Conservation (phyloP, 2,888 invertebrate species). For the Mythimna albipuncta region DNA sequence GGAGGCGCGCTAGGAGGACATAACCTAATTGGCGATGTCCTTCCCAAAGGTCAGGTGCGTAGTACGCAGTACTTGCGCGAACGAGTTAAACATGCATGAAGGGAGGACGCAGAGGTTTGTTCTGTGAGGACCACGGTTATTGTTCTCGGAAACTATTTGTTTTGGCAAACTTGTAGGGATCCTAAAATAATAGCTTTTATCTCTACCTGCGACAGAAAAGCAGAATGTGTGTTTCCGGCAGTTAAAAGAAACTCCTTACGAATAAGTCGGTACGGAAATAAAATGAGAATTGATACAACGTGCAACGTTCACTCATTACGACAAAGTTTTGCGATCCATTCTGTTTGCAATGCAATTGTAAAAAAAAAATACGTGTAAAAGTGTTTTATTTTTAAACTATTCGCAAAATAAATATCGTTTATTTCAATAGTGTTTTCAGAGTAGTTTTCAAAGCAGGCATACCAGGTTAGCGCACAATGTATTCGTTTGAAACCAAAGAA, state of each 20-base stretch:
- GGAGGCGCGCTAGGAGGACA: background rate
- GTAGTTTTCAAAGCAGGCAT: background rate
- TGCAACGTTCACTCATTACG: too few relatives aligned
- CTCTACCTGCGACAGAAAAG: too few relatives aligned
- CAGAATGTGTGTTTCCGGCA: background rate
- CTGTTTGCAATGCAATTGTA: too few relatives aligned
- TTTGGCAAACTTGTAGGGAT: background rate
- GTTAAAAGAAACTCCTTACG: background rate
- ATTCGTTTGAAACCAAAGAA: background rate
- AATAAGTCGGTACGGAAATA: background rate
- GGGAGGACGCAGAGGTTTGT: background rate
- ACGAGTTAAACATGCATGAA: background rate
- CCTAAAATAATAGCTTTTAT: background rate
- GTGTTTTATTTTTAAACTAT: too few relatives aligned
- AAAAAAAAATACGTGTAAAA: too few relatives aligned
- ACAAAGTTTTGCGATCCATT: too few relatives aligned
- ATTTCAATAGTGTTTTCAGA: background rate
- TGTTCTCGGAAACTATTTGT: background rate
- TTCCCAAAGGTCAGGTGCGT: background rate
- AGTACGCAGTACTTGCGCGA: background rate
- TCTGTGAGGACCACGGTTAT: background rate
- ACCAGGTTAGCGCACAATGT: slow-evolving; percentile 10
- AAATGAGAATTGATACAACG: too few relatives aligned
- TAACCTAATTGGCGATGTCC: background rate
- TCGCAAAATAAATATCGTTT: too few relatives aligned